Evolutionary conservation across 2,797 vertebrate species (phyloP).

Genomic region (Notamacropus eugenii): DNA sequence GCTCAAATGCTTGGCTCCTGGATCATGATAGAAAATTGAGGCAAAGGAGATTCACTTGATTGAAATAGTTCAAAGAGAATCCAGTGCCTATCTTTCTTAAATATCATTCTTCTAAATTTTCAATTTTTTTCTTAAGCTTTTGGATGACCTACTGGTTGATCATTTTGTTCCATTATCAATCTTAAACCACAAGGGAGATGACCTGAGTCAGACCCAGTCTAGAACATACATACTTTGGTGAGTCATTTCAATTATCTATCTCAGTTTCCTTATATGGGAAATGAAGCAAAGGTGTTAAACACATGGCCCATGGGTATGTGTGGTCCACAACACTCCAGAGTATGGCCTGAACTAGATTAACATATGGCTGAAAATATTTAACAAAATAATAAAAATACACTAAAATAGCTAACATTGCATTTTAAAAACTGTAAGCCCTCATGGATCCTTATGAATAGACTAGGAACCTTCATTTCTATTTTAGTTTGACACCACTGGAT

Average conservation of each 20-base stretch:
- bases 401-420: not conserved
- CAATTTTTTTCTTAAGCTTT: not conserved
- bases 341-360: not conserved
- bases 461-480: not conserved
- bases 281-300: not conserved
- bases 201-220: not conserved
- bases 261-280: not conserved
- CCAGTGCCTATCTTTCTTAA: not conserved
- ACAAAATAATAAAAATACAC: not conserved
- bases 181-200: not conserved
- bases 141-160: not conserved
- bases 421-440: not conserved
- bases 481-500: not conserved
- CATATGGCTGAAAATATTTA: not conserved
- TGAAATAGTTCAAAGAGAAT: not conserved
- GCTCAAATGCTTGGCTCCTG: not conserved
- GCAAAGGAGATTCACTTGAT: not conserved
- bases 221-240: not conserved
- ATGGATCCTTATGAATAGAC: not conserved
- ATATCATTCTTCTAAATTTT: not conserved
- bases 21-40: not conserved
- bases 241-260: not conserved
- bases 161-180: not conserved
- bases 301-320: not conserved
- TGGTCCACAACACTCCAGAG: not conserved